A percentile compares a stretch with the other conserved stretches of the same genome.
Conservation (phyloP, 2,797 vertebrate genomes). For the Schizopygopsis malacanthus region DNA sequence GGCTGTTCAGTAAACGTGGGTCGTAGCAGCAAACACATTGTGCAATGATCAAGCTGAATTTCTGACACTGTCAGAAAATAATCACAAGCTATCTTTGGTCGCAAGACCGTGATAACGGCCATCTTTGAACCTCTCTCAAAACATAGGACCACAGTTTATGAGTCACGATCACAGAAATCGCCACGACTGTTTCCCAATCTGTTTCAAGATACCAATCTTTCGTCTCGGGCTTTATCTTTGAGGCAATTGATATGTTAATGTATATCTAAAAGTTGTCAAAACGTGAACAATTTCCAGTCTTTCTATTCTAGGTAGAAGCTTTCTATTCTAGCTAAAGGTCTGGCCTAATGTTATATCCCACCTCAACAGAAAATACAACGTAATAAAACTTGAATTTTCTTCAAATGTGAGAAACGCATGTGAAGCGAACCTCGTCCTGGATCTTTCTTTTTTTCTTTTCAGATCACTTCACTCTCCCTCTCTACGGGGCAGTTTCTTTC, state of each 20-base stretch:
- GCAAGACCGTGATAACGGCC: too few species aligned
- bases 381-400: neutral
- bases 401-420: slow-evolving; percentile 10
- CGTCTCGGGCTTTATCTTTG: neutral
- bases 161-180: neutral
- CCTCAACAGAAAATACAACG: neutral
- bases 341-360: neutral
- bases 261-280: neutral
- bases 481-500: slow-evolving; percentile 16
- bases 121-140: neutral
- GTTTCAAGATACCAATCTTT: too few species aligned
- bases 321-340: neutral
- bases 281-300: neutral
- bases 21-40: too few species aligned
- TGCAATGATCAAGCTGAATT: too few species aligned
- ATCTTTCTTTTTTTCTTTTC: slow-evolving; percentile 35
- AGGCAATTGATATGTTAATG: neutral
- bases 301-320: neutral
- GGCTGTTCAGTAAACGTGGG: too few species aligned
- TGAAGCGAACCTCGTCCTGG: neutral
- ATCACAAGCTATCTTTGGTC: too few species aligned
- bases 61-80: too few species aligned
- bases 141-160: neutral
- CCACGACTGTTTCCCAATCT: too few species aligned
- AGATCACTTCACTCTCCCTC: slow-evolving; percentile 26